Conservation (phyloP, 2,888 invertebrate genomes). For the Halictus quadricinctus region DNA sequence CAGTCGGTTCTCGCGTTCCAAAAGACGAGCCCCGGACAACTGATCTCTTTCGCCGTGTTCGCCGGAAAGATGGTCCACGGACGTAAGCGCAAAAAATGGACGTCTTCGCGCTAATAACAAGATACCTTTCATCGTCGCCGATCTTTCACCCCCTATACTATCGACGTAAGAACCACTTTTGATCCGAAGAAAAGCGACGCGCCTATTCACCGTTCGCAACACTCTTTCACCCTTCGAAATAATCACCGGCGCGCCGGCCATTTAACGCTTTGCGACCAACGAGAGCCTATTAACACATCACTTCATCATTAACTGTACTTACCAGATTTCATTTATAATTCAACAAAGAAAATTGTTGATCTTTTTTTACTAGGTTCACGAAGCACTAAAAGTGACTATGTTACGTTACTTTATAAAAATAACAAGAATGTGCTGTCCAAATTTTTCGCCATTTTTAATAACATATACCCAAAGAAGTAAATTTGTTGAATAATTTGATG, state of each 20-base stretch:
- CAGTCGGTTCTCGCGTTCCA: constrained; percentile 51
- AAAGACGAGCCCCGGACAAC: constrained; percentile 21
- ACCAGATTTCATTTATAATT: no score
- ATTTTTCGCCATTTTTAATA: no score
- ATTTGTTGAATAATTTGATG: no score
- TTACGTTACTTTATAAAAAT: no score
- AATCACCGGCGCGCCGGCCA: not conserved
- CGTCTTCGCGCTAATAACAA: not conserved
- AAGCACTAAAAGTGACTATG: no score
- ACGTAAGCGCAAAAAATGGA: constrained; percentile 48
- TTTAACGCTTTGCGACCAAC: not conserved
- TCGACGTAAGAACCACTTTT: constrained; percentile 31
- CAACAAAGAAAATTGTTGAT: no score
- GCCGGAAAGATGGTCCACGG: constrained; percentile 17
- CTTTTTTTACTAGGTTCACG: no score
- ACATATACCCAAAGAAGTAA: no score
- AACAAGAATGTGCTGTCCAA: no score
- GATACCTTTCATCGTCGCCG: not conserved
- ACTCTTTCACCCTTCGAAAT: not conserved
- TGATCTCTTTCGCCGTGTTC: not conserved
- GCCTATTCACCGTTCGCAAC: not conserved
- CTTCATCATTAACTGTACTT: no score
- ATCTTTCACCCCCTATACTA: constrained; percentile 1
- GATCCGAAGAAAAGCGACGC: not conserved
- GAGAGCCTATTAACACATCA: no score